These are phyloP conservation scores for Dasysyrphus tricinctus DNA, from an alignment of 2,888 invertebrate species.

Conservation along the genomic window DNA sequence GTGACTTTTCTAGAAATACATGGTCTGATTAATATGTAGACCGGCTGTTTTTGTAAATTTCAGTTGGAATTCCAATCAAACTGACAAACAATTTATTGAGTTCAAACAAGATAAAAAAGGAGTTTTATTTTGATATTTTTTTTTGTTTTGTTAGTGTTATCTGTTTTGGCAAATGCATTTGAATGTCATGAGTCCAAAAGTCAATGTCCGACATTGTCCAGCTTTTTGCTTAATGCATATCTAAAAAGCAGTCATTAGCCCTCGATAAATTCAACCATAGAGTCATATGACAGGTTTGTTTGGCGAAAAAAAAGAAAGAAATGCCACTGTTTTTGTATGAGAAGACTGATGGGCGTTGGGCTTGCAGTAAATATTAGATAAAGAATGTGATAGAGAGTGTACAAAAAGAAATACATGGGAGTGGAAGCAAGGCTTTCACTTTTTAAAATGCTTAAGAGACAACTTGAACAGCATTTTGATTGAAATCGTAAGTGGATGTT, in stretches of 20 bases:
- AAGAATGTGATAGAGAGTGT: conserved; percentile 27
- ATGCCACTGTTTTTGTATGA: conserved; percentile 7
- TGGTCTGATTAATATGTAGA: conserved; percentile 37
- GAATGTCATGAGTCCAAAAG: conserved; percentile 36
- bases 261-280: conserved; percentile 6
- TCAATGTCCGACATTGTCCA: conserved; percentile 47
- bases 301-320: conserved; percentile 46
- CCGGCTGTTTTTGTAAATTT: conserved; percentile 12
- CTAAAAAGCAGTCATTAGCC: conserved; percentile 59
- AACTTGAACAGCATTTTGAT: conserved; percentile 23
- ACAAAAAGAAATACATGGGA: conserved; percentile 24
- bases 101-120: conserved; percentile 29
- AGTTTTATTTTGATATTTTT: neutral
- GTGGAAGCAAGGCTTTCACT: conserved; percentile 60
- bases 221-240: conserved; percentile 34
- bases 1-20: conserved; percentile 25
- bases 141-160: neutral
- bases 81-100: conserved; percentile 32
- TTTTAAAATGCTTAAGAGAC: conserved; percentile 40
- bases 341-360: conserved; percentile 19
- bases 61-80: conserved; percentile 17
- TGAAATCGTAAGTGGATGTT: conserved; percentile 23
- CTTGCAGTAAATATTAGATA: neutral
- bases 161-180: conserved; percentile 33
- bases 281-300: neutral